Base-by-base conservation (phyloP, 2,888 invertebrate genomes). In the Leucophora obtusa region DNA sequence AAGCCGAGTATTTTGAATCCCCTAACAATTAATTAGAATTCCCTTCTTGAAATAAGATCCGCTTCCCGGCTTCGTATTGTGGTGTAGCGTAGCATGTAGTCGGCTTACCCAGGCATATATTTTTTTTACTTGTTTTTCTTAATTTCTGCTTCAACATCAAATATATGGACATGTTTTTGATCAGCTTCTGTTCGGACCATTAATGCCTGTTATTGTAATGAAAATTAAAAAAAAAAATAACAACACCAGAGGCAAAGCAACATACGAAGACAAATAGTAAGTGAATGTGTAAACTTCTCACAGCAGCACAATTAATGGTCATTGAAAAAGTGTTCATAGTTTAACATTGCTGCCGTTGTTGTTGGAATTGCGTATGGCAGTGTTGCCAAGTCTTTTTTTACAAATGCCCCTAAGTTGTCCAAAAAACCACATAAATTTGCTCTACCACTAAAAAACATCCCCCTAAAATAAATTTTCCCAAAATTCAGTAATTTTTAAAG, bases 171-270 rank as follows among this genome's bases (percentile, higher is more conserved):
- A 28, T 47, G 63, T 70, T 65, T 59, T 18, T 56, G 62, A 75
- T 71, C 50, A 53, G 79, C 66, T 79, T 74, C 74, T 75, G 79
- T 75, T 66, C 62, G 79, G 58, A 62, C 60, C 56, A 71, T 74
- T 71, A 74, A 60, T 60, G 79, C 53, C 53, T 73, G 73, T 74
- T 73, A 56, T 74, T 74, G 73, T 69, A 79, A 70, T 74, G 73
- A 74, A 79, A 68, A 73, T 47, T 73, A 56, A 53, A 73, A 73
- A 68, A 54, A 18, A 78, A 66, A 28, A 69, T 24, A 28, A 47
- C n/a, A 56, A 66, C 15, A 56, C 21, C 21, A 62, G 21, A 17
- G 11, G 66, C 15, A 51, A 53, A 60, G 6, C 24, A 6, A 75
- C 50, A 56, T n/a, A 8, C 21, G n/a, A 43, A 18, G 28, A 53